Evolutionary conservation across 2,888 invertebrate species (phyloP).

Genomic region (Anticlea derivata): DNA sequence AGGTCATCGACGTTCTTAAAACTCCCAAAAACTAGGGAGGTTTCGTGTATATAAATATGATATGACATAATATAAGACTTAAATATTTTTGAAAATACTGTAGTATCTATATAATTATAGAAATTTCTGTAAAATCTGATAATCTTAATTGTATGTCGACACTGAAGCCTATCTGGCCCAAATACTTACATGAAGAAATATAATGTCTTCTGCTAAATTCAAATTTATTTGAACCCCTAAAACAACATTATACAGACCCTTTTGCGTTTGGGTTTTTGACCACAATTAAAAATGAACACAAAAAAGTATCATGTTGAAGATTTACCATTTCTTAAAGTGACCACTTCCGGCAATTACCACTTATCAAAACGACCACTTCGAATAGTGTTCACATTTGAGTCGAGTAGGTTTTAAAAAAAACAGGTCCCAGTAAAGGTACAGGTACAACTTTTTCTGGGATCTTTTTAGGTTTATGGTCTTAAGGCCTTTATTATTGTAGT

Average conservation of each 20-base stretch:
- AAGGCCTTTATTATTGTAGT: too few species aligned
- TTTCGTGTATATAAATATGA: constrained; percentile 40
- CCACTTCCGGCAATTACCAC: too few species aligned
- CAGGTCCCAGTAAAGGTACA: too few species aligned
- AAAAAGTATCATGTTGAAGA: too few species aligned
- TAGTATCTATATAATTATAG: constrained; percentile 53
- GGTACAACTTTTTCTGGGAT: too few species aligned
- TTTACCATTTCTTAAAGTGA: too few species aligned
- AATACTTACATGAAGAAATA: not conserved
- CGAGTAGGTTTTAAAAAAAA: too few species aligned
- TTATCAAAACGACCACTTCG: too few species aligned
- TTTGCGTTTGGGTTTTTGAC: not conserved
- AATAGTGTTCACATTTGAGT: too few species aligned
- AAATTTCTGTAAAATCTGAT: constrained; percentile 48
- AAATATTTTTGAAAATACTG: constrained; percentile 73
- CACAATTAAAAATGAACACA: too few species aligned
- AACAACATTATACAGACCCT: not conserved
- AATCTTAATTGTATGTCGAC: constrained; percentile 20
- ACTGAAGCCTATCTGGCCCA: not conserved
- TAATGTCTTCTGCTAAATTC: not conserved
- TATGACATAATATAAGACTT: constrained; percentile 61
- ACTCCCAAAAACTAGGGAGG: constrained; percentile 37
- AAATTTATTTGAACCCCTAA: not conserved
- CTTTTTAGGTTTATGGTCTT: too few species aligned
- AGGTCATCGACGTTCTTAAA: constrained; percentile 25